A percentile compares a stretch with the other conserved stretches of the same genome.
phyloP scores from a whole-genome alignment of 2,888 invertebrate genomes.

The Drosophila multiciliata region DNA sequence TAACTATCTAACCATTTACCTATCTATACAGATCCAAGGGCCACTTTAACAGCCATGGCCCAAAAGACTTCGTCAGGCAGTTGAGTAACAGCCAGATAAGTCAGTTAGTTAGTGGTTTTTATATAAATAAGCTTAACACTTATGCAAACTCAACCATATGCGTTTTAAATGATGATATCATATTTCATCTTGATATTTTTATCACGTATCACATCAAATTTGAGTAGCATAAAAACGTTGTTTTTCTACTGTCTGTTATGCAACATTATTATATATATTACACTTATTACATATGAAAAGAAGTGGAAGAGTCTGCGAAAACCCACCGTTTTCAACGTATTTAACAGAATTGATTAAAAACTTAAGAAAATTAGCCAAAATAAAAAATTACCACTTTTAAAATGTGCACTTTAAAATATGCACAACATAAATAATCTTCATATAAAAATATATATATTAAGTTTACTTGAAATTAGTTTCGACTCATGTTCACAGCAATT shows the following conservation, averaged over 20 bases:
- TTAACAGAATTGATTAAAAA: not conserved
- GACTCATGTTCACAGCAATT: too few species aligned
- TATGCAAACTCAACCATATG: constrained; percentile 6
- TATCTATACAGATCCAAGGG: constrained; percentile 35
- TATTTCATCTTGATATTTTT: constrained; percentile 8
- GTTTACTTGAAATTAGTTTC: too few species aligned
- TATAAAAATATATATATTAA: not conserved
- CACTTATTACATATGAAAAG: too few species aligned
- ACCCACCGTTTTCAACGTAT: not conserved
- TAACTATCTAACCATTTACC: constrained; percentile 16
- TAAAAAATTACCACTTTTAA: too few species aligned
- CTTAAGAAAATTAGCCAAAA: not conserved
- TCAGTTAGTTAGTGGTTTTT: constrained; percentile 13
- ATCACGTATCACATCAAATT: constrained; percentile 1
- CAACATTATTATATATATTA: not conserved
- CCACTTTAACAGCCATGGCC: constrained; percentile 42
- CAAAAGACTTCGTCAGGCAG: constrained; percentile 26
- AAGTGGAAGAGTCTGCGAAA: not conserved
- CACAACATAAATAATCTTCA: not conserved
- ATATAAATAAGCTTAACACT: constrained; percentile 34
- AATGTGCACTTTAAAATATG: not conserved
- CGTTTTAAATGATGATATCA: constrained; percentile 19
- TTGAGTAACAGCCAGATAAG: constrained; percentile 48
- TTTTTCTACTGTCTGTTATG: not conserved
- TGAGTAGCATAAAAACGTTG: not conserved